phyloP scores from a whole-genome alignment of 2,113 vertebrate species.

The Crotalus tigris region DNA sequence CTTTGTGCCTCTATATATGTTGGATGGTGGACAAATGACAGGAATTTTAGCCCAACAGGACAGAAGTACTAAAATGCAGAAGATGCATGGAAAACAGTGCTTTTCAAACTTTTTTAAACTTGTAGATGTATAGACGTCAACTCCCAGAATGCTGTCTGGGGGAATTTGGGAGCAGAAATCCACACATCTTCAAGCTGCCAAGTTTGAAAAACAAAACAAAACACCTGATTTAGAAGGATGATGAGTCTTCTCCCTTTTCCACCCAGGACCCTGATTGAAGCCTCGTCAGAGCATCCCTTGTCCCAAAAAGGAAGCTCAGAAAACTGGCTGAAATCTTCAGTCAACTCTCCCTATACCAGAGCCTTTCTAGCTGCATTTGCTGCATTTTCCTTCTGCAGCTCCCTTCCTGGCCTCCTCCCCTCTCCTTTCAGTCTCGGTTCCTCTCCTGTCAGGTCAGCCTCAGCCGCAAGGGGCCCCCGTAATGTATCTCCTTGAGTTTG shows the following conservation, averaged over 20 bases:
- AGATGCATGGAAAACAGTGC: neutral
- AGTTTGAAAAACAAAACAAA: neutral
- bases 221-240: neutral
- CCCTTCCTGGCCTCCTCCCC: neutral
- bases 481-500: neutral
- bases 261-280: neutral
- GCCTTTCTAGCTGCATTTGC: neutral
- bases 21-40: neutral
- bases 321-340: neutral
- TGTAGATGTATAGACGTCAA: neutral
- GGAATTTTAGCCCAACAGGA: no score
- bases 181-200: neutral
- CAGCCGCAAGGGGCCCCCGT: neutral
- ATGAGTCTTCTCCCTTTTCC: neutral
- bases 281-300: neutral
- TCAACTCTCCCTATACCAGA: neutral
- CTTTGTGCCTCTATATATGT: neutral
- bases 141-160: neutral
- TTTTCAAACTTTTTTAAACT: neutral
- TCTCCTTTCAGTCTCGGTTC: neutral
- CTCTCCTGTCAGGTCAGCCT: neutral
- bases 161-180: neutral
- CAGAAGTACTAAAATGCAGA: neutral
- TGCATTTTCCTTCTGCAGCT: accelerated
- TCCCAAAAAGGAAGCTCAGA: neutral